Evolutionary conservation across 30 jellyfish, hydroid and myxozoan species (phyloP).

Genomic region (Hydractinia symbiolongicarpus): DNA sequence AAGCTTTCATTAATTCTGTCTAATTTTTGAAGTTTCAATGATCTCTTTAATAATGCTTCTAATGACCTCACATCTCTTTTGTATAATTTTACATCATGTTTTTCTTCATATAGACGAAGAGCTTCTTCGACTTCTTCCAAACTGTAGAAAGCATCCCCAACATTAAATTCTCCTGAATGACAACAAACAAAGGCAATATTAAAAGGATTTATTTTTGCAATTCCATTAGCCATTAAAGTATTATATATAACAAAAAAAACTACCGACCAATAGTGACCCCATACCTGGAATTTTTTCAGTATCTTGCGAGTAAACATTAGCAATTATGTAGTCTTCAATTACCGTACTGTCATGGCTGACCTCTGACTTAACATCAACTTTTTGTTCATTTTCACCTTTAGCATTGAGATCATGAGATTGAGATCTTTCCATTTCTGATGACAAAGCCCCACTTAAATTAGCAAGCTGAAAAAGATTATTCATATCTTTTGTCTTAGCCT

Average conservation of each 20-base stretch:
- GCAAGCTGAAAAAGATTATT: slow-evolving; percentile 41
- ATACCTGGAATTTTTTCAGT: slow-evolving; percentile 2
- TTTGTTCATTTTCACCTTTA: background rate
- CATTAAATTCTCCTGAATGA: slow-evolving; percentile 29
- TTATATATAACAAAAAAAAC: background rate
- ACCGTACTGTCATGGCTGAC: background rate
- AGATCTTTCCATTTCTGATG: slow-evolving; percentile 2
- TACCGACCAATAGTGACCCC: background rate
- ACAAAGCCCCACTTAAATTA: slow-evolving; percentile 26
- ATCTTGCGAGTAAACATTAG: slow-evolving; percentile 6
- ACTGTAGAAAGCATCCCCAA: slow-evolving; percentile 45
- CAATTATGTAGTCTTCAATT: slow-evolving; percentile 8
- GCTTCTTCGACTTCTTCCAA: slow-evolving; percentile 40
- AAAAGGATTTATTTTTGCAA: background rate
- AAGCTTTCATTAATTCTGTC: slow-evolving; percentile 24
- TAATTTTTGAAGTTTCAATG: slow-evolving; percentile 32
- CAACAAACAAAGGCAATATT: background rate
- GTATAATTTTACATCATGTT: slow-evolving; percentile 28
- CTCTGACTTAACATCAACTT: background rate
- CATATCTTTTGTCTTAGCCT: slow-evolving; percentile 19
- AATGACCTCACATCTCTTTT: slow-evolving; percentile 38
- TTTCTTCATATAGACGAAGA: slow-evolving; percentile 32
- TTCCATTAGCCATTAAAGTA: background rate
- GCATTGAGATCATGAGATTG: background rate
- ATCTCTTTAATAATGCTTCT: slow-evolving; percentile 35